These are phyloP conservation scores for Pluvianellus socialis DNA, from an alignment of 2,113 vertebrate species.

Conservation along the genomic window DNA sequence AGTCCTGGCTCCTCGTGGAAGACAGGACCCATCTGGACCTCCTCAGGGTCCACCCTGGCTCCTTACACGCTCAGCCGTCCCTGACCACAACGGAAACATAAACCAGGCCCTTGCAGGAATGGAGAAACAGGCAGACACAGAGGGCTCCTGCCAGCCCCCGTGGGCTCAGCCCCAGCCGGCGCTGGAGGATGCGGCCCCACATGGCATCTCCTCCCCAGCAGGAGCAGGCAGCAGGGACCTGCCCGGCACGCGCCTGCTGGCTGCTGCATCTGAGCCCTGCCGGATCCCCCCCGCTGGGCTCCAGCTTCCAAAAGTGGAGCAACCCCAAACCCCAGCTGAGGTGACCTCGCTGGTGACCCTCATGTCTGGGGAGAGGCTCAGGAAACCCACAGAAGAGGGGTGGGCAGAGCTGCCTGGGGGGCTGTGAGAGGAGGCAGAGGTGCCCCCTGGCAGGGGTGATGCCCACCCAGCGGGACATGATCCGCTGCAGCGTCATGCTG, in stretches of 20 bases:
- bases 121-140: neutral
- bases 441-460: neutral
- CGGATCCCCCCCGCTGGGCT: neutral
- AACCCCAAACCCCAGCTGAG: neutral
- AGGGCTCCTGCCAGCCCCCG: neutral
- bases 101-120: neutral
- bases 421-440: neutral
- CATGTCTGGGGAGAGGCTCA: neutral
- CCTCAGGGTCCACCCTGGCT: neutral
- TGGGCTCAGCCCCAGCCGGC: neutral
- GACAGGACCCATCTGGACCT: neutral
- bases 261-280: neutral
- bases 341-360: neutral
- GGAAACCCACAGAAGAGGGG: neutral
- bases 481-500: neutral
- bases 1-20: neutral
- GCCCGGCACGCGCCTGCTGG: neutral
- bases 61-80: rapidly evolving
- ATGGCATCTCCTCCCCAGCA: neutral
- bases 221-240: neutral
- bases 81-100: neutral
- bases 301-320: rapidly evolving
- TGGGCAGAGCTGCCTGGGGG: neutral
- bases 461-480: neutral
- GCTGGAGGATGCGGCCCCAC: neutral